phyloP scores from a whole-genome alignment of 2,888 invertebrate species.

The Ditula angustiorana region DNA sequence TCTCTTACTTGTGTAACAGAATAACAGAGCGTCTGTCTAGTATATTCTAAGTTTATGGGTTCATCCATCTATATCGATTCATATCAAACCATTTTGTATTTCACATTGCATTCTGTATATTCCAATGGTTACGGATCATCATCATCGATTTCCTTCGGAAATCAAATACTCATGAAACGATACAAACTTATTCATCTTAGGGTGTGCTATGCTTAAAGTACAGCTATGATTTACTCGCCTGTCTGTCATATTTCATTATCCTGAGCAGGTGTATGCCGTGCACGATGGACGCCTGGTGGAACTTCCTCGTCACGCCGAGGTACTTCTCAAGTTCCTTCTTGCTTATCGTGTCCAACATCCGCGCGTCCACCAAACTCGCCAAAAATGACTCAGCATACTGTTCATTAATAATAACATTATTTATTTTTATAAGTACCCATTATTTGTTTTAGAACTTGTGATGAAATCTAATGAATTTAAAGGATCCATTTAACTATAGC shows the following conservation, averaged over 20 bases:
- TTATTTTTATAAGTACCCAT: background rate
- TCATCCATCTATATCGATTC: no score
- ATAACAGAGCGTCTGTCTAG: no score
- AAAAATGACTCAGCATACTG: slow-evolving; percentile 96
- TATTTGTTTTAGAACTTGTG: background rate
- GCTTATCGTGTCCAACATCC: slow-evolving; percentile 96
- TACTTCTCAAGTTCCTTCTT: slow-evolving; percentile 98
- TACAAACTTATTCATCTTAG: no score
- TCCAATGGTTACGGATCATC: no score
- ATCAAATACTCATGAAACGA: no score
- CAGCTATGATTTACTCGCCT: slow-evolving; percentile 80
- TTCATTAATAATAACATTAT: slow-evolving; percentile 43
- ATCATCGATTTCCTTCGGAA: no score
- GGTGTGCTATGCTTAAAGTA: no score
- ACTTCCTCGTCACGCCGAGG: slow-evolving; percentile 95
- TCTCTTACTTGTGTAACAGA: no score
- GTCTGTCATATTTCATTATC: slow-evolving; percentile 96
- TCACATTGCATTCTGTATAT: no score
- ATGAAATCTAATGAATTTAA: background rate
- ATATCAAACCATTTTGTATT: no score
- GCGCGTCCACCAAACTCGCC: slow-evolving; percentile 95
- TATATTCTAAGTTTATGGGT: no score
- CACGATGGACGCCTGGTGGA: slow-evolving; percentile 97
- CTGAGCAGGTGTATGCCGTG: slow-evolving; percentile 96
- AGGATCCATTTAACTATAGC: background rate